Evolutionary conservation across 2,888 invertebrate species (phyloP).

Genomic region (Sphaerophoria taeniata): DNA sequence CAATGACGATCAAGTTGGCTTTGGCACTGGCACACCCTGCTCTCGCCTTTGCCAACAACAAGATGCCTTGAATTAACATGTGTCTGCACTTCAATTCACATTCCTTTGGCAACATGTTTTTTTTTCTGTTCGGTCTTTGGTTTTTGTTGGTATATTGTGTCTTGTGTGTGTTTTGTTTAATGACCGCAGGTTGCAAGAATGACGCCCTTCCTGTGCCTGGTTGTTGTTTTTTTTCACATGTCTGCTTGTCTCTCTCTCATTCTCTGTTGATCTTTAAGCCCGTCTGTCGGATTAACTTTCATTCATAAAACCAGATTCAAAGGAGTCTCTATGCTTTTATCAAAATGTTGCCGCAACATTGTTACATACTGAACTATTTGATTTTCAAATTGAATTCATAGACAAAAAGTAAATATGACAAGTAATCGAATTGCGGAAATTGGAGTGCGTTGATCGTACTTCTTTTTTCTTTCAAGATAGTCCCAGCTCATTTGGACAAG

Average conservation of each 20-base stretch:
- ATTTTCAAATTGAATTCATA: too few species aligned
- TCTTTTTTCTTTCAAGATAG: neutral
- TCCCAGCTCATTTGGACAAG: neutral
- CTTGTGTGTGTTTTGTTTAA: slow-evolving; percentile 6
- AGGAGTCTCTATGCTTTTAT: neutral
- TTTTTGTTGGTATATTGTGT: too few species aligned
- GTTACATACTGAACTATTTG: neutral
- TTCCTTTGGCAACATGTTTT: slow-evolving; percentile 57
- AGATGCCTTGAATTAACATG: slow-evolving; percentile 65
- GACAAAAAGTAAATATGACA: too few species aligned
- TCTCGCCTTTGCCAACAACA: slow-evolving; percentile 20
- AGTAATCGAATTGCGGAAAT: slow-evolving; percentile 64
- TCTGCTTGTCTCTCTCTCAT: neutral
- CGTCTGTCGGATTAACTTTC: slow-evolving; percentile 60
- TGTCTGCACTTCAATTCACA: slow-evolving; percentile 63
- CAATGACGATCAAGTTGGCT: neutral
- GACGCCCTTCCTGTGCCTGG: slow-evolving; percentile 15
- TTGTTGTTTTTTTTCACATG: neutral
- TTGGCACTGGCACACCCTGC: slow-evolving; percentile 6
- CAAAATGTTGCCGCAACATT: slow-evolving; percentile 68
- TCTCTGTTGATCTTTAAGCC: neutral
- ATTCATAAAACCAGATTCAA: slow-evolving; percentile 65
- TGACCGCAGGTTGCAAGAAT: slow-evolving; percentile 48
- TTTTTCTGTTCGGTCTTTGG: neutral
- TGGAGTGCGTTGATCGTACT: slow-evolving; percentile 39